Evolutionary conservation across 2,888 invertebrate species (phyloP), one percentile per base, ranked within the genome.

Genomic region (Vannuccia rotundouncinata): DNA sequence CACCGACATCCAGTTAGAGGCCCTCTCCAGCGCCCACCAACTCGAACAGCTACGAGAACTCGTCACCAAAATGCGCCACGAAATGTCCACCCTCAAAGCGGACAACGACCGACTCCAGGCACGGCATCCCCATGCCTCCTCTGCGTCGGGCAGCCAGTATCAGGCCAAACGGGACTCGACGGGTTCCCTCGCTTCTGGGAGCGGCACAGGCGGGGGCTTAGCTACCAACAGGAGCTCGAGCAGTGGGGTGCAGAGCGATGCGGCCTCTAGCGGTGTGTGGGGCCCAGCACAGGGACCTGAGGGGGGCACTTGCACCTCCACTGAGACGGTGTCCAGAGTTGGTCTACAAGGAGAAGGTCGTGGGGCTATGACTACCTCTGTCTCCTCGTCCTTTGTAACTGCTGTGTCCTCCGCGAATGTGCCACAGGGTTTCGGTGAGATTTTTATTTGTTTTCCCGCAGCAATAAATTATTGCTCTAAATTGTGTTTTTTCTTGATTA

Each of bases 61-160:
- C 78, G 95, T 99, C 85, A 94, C 93, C 88, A 95, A 95, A 89
- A 95, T 98, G 94, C 92, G 95, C 90, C 94, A 92, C 88, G 97
- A 99, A 89, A 97, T 98, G 95, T 90, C 95, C 86, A 94, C 93
- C 85, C 90, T 99, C 84, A 96, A 96, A 87, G 95, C 96, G 85
- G 97, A 98, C 89, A 97, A 98, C 88, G 95, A 96, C 87, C 91
- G 96, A 29, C 90, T 97, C 0, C 95, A 95, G 86, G 94, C 96
- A 17, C 10, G 66, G 45, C 45, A 45, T 45, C 45, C 45, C 45
- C n/a, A n/a, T n/a, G 45, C 45, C 45, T 45, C 45, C 45, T 45
- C 45, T 17, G 17, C 45, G 10, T 45, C 45, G 10, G 10, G 45
- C 45, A n/a, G n/a, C n/a, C n/a, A n/a, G n/a, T n/a, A n/a, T n/a